Percentiles rank a stretch among this genome's conserved stretches.
Conservation (phyloP, 2,113 vertebrate species). For the Crocuta crocuta region DNA sequence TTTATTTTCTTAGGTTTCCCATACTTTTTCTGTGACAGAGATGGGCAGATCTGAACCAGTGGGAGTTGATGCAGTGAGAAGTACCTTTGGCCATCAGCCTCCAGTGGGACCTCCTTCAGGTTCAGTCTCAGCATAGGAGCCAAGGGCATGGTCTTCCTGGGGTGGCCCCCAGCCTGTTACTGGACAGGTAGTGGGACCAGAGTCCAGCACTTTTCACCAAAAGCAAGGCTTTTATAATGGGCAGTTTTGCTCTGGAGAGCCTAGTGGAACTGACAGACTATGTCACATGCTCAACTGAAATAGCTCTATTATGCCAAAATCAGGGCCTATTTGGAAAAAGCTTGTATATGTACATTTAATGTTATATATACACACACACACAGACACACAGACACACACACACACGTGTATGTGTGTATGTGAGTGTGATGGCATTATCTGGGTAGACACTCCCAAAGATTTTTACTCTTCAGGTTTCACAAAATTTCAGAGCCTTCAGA, state of each 20-base stretch:
- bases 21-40: not conserved
- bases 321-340: not conserved
- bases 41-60: not conserved
- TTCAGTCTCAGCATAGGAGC: not conserved
- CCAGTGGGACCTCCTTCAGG: not conserved
- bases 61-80: not conserved
- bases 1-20: not conserved
- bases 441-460: not conserved
- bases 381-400: not conserved
- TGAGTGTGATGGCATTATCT: not conserved
- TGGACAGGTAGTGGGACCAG: rapidly evolving
- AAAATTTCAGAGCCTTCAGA: not conserved
- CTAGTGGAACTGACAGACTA: not conserved
- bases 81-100: not conserved
- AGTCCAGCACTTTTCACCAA: not conserved
- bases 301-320: not conserved
- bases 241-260: not conserved
- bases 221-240: not conserved
- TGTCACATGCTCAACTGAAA: not conserved
- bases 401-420: not conserved
- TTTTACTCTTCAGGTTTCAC: not conserved
- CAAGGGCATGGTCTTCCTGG: not conserved
- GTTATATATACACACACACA: not conserved
- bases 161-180: not conserved
- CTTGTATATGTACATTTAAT: not conserved